phyloP scores from a whole-genome alignment of 2,797 vertebrate genomes.

The Capromys pilorides region DNA sequence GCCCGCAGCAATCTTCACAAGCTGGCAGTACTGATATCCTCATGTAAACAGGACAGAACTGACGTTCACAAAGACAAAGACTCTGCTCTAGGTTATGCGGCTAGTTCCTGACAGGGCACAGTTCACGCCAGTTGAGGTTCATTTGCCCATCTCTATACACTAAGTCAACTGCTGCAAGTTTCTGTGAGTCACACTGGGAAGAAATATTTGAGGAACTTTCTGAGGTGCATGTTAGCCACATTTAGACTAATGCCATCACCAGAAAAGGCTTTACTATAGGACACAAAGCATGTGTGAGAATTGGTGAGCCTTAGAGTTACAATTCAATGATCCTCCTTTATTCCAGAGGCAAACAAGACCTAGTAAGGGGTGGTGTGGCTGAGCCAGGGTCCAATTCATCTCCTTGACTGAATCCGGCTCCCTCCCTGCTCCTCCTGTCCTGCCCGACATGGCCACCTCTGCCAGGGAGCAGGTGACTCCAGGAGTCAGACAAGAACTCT shows the following conservation, averaged over 20 bases:
- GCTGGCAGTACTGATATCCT: background rate
- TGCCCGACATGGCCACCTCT: background rate
- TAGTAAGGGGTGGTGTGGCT: background rate
- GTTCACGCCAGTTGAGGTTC: background rate
- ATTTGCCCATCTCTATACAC: background rate
- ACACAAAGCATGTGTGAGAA: constrained; percentile 10
- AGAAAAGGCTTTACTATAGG: constrained; percentile 53
- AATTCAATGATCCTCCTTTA: background rate
- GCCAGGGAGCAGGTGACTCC: background rate
- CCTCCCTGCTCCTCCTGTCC: background rate
- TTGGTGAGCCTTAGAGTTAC: background rate
- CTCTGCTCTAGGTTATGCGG: background rate
- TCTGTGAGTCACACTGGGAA: constrained; percentile 21
- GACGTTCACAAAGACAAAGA: constrained; percentile 8
- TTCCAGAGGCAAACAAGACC: background rate
- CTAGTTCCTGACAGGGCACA: background rate
- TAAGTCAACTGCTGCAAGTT: background rate
- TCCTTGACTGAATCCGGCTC: background rate
- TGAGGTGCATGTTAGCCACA: constrained; percentile 30
- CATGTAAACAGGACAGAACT: background rate
- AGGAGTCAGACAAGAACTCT: background rate
- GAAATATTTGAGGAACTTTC: constrained; percentile 35
- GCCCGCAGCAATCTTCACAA: background rate
- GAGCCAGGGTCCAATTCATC: background rate
- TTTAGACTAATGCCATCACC: background rate